Conservation (phyloP, 2,888 invertebrate species). For the Cosmia pyralina region DNA sequence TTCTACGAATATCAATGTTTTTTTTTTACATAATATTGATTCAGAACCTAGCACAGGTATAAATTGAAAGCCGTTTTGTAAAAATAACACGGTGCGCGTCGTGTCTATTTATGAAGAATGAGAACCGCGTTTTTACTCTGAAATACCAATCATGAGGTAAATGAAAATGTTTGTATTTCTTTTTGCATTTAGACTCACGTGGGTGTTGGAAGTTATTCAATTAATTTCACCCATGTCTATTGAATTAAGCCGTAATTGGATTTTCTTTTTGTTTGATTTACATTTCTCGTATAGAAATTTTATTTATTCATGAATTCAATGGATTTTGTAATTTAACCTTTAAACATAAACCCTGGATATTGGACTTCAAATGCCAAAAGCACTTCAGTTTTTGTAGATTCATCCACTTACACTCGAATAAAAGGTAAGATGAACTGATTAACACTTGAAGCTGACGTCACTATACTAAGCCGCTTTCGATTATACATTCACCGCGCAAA, state of each 20-base stretch:
- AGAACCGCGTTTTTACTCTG: constrained; percentile 16
- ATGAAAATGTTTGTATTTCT: constrained; percentile 30
- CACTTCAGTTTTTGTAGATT: constrained; percentile 20
- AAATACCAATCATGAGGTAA: constrained; percentile 33
- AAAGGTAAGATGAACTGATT: constrained; percentile 32
- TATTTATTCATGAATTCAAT: constrained; percentile 3
- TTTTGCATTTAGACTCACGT: constrained; percentile 22
- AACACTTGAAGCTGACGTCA: constrained; percentile 11
- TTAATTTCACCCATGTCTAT: constrained; percentile 32
- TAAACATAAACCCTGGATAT: neutral
- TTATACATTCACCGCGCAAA: constrained; percentile 59
- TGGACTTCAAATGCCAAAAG: constrained; percentile 1
- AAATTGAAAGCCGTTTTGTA: constrained; percentile 49
- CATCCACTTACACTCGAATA: neutral
- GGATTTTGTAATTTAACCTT: neutral
- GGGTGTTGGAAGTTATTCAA: constrained; percentile 26
- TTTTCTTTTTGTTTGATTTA: constrained; percentile 30
- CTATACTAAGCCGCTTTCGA: constrained; percentile 46
- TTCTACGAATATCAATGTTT: constrained; percentile 53
- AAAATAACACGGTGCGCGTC: constrained; percentile 35
- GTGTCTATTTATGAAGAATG: constrained; percentile 20
- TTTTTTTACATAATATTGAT: constrained; percentile 24
- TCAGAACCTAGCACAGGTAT: constrained; percentile 15
- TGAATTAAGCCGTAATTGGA: constrained; percentile 27
- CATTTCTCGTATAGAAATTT: neutral